Evolutionary conservation across 1,140 invertebrate species (phyloP).

Genomic region (Bombus cullumanus): DNA sequence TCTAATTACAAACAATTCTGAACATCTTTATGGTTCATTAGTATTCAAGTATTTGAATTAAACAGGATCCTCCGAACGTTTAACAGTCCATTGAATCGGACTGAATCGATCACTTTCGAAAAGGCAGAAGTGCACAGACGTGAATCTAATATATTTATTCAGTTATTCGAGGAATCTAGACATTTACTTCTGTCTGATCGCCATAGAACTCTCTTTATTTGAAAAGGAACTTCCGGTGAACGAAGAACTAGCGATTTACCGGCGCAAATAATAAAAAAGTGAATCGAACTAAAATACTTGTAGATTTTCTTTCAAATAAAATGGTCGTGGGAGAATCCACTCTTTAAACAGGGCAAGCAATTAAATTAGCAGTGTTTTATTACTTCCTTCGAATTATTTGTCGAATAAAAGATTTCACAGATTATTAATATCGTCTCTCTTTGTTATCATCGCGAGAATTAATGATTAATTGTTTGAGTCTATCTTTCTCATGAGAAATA

Average conservation of each 20-base stretch:
- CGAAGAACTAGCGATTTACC: not conserved
- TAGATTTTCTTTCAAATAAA: too few species aligned
- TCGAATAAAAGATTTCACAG: too few species aligned
- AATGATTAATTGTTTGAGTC: too few species aligned
- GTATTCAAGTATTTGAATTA: constrained; percentile 33
- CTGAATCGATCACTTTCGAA: constrained; percentile 14
- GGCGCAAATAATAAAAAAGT: not conserved
- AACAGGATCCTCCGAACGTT: not conserved
- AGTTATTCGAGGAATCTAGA: not conserved
- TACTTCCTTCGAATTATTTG: too few species aligned
- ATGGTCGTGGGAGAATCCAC: too few species aligned
- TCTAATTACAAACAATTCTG: not conserved
- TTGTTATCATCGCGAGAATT: too few species aligned
- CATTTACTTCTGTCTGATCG: too few species aligned
- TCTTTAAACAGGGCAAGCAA: too few species aligned
- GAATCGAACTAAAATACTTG: too few species aligned
- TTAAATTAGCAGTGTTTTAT: too few species aligned
- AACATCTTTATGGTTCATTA: not conserved
- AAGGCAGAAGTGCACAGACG: not conserved
- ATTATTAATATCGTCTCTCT: too few species aligned
- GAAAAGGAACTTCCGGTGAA: not conserved
- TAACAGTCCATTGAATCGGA: constrained; percentile 1
- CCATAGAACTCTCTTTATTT: not conserved
- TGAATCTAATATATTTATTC: constrained; percentile 17
- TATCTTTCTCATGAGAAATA: too few species aligned